A percentile compares a stretch with the other conserved stretches of the same genome.
Conservation (phyloP, 2,113 vertebrate genomes). For the mouse (Mus musculus) region DNA sequence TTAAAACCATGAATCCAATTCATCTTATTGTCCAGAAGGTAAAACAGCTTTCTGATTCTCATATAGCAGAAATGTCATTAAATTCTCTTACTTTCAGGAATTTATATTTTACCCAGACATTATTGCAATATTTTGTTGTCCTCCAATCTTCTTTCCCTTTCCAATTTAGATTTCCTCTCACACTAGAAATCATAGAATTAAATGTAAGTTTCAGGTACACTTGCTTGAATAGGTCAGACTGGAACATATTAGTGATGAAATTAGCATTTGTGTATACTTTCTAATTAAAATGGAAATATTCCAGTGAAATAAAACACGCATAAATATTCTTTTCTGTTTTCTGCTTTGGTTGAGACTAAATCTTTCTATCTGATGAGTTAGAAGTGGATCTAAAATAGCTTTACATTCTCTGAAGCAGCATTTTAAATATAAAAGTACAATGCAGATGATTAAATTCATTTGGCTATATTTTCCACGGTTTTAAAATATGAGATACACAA, state of each 20-base stretch:
- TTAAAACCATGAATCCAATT: background rate
- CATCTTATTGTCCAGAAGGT: background rate
- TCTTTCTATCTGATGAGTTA: slow-evolving; percentile 49
- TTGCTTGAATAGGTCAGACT: slow-evolving; percentile 58
- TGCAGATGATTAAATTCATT: slow-evolving; percentile 30
- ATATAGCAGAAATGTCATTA: background rate
- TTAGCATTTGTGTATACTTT: slow-evolving; percentile 65
- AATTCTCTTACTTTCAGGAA: background rate
- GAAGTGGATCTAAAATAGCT: slow-evolving; percentile 51
- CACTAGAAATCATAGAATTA: slow-evolving; percentile 67
- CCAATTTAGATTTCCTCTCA: slow-evolving; percentile 34
- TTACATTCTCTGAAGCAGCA: slow-evolving; percentile 50
- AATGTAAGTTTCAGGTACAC: slow-evolving; percentile 60
- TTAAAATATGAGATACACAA: background rate
- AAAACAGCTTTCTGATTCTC: background rate
- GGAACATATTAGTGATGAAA: slow-evolving; percentile 64
- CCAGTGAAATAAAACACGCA: slow-evolving; percentile 55
- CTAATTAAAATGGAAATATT: slow-evolving; percentile 70
- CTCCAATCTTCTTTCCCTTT: background rate
- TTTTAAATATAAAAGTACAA: slow-evolving; percentile 54
- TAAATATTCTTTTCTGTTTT: slow-evolving; percentile 62
- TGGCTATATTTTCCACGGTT: background rate
- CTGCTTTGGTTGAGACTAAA: slow-evolving; percentile 56
- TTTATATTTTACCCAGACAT: slow-evolving; percentile 16
- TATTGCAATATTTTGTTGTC: slow-evolving; percentile 8